Evolutionary conservation across 1,140 invertebrate genomes (phyloP).

Genomic region (Triops longicaudatus): DNA sequence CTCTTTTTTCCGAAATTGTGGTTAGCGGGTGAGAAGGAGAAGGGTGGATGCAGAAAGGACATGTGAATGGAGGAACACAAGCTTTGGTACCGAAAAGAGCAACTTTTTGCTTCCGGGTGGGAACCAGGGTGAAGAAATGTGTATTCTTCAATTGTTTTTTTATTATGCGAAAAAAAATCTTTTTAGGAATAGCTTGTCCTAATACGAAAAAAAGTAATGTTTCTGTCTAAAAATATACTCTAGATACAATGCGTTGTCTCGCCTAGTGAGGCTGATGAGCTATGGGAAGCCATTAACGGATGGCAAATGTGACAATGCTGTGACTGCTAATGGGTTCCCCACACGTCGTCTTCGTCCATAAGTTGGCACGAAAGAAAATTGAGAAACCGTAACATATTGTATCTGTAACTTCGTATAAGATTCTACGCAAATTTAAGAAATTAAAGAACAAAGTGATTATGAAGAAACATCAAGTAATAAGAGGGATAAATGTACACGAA

Average conservation of each 20-base stretch:
- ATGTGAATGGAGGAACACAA: not conserved
- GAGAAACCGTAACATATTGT: too few species aligned
- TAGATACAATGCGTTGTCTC: not conserved
- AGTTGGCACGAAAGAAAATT: not conserved
- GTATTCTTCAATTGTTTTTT: too few species aligned
- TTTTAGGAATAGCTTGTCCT: too few species aligned
- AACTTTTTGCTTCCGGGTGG: too few species aligned
- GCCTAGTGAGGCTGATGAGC: not conserved
- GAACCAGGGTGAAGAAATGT: too few species aligned
- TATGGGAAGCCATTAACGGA: conserved; percentile 10
- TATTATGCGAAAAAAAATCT: too few species aligned
- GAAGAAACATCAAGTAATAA: too few species aligned
- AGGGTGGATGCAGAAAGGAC: not conserved
- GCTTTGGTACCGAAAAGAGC: not conserved
- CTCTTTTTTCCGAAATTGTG: not conserved
- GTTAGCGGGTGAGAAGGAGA: not conserved
- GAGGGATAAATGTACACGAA: too few species aligned
- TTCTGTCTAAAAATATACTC: not conserved
- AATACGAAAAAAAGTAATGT: too few species aligned
- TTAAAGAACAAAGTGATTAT: too few species aligned
- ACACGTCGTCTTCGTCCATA: not conserved
- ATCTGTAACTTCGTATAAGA: too few species aligned
- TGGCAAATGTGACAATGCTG: conserved; percentile 1
- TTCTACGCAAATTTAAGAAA: too few species aligned
- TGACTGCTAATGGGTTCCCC: not conserved